Evolutionary conservation across 1,140 invertebrate species (phyloP).

Genomic region (Metaphire vulgaris): DNA sequence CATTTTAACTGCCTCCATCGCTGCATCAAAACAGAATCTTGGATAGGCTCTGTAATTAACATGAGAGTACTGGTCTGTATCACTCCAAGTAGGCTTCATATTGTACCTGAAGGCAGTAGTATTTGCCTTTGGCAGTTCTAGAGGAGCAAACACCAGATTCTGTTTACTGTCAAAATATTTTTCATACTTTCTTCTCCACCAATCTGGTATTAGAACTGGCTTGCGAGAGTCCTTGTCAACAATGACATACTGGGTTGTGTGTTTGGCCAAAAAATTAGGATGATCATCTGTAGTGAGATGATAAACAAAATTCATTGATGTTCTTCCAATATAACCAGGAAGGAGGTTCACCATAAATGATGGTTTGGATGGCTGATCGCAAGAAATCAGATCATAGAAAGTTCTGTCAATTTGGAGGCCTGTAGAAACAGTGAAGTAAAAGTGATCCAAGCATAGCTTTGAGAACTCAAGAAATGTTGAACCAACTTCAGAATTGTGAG

Average conservation of each 20-base stretch:
- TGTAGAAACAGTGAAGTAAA: constrained; percentile 12
- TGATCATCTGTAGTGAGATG: constrained; percentile 1
- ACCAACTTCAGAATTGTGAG: neutral
- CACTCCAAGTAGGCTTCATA: constrained; percentile 17
- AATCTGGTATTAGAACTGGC: constrained; percentile 31
- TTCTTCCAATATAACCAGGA: constrained; percentile 29
- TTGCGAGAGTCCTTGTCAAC: constrained; percentile 28
- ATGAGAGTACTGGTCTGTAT: constrained; percentile 31
- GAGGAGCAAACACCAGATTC: constrained; percentile 18
- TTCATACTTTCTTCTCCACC: constrained; percentile 33
- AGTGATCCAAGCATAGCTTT: constrained; percentile 13
- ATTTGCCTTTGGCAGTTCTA: constrained; percentile 6
- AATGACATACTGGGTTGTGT: constrained; percentile 28
- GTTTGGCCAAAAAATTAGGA: constrained; percentile 15
- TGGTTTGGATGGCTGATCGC: neutral
- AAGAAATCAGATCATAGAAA: neutral
- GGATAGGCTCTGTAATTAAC: constrained; percentile 30
- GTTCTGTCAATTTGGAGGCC: neutral
- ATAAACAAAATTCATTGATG: constrained; percentile 24
- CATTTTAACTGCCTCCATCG: constrained; percentile 26
- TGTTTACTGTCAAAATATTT: neutral
- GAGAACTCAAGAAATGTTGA: constrained; percentile 19
- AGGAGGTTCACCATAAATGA: neutral
- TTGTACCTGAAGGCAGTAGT: neutral
- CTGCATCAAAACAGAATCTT: constrained; percentile 30